Conservation (phyloP, 2,113 vertebrate genomes). For the Hassar affinis region DNA sequence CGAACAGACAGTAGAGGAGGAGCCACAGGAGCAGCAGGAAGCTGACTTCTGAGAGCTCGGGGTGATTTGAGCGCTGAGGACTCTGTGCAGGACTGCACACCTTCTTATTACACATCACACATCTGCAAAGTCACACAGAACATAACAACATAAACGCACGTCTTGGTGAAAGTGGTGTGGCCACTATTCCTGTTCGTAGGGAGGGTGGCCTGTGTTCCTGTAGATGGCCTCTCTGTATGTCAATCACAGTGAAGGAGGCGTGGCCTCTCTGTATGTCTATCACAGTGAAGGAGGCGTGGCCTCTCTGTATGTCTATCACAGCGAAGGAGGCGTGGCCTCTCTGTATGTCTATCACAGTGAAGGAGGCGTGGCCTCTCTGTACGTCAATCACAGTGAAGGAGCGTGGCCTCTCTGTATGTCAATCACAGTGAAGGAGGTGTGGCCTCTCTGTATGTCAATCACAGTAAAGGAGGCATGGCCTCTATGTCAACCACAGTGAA, state of each 20-base stretch:
- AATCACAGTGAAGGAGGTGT: neutral
- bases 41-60: constrained; percentile 68
- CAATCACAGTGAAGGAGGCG: neutral
- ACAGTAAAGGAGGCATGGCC: neutral
- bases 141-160: neutral
- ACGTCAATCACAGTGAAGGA: neutral
- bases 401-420: neutral
- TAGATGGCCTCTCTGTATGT: neutral
- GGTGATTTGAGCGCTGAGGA: constrained; percentile 1
- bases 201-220: neutral
- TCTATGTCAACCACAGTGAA: neutral
- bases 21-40: constrained; percentile 87
- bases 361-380: neutral
- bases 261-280: neutral
- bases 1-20: constrained; percentile 84
- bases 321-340: neutral
- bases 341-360: neutral
- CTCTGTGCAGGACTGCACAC: constrained; percentile 11
- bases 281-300: neutral
- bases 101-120: constrained; percentile 44
- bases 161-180: neutral
- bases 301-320: no score
- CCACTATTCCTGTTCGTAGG: neutral
- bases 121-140: neutral
- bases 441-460: neutral